phyloP scores from a whole-genome alignment of 2,797 vertebrate genomes.

The Lacerta agilis region DNA sequence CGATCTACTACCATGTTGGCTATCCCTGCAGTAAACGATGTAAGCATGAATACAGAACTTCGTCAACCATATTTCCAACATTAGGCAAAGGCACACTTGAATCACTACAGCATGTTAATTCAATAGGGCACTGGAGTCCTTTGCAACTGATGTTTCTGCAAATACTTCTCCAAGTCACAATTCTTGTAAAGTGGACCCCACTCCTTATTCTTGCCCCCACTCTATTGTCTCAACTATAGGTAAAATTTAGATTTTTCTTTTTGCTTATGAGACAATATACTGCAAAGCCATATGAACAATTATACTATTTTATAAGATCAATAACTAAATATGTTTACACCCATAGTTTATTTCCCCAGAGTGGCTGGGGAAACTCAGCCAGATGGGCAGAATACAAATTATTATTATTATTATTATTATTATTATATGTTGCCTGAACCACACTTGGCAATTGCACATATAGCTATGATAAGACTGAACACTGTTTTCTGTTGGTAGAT shows the following conservation, averaged over 20 bases:
- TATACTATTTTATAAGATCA: neutral
- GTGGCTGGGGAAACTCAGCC: too few species aligned
- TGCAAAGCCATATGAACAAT: neutral
- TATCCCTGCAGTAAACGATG: too few species aligned
- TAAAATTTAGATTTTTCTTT: neutral
- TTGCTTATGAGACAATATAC: too few species aligned
- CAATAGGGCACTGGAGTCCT: too few species aligned
- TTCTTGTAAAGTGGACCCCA: too few species aligned
- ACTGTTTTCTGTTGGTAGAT: neutral
- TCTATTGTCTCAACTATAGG: neutral
- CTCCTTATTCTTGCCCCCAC: too few species aligned
- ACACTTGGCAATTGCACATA: neutral
- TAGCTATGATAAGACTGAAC: neutral
- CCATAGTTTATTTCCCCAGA: neutral
- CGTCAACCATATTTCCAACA: neutral
- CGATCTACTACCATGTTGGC: too few species aligned
- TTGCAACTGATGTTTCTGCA: neutral
- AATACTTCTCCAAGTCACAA: neutral
- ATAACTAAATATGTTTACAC: neutral
- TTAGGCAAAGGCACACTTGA: neutral
- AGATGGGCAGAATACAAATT: too few species aligned
- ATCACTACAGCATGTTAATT: fast-evolving
- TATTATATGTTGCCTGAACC: neutral
- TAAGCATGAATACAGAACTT: too few species aligned
- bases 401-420: too few species aligned